Percentiles rank a stretch among this genome's conserved stretches.
Evolutionary conservation across 1,140 invertebrate species (phyloP).

Genomic region (Galleria mellonella): DNA sequence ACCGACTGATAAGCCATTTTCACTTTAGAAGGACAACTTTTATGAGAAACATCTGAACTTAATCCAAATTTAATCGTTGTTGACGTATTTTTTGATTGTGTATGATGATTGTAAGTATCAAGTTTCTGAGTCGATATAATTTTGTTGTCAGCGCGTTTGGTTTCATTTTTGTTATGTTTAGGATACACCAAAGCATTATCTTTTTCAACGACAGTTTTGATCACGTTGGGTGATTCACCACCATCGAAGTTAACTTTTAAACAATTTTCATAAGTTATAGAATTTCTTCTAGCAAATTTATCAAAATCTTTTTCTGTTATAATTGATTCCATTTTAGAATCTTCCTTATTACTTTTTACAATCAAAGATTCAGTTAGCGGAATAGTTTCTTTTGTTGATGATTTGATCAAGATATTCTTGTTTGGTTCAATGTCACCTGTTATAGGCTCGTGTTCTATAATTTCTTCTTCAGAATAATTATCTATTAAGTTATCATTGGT

Average conservation of each 20-base stretch:
- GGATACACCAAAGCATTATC: slow-evolving; percentile 36
- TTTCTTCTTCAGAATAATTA: slow-evolving; percentile 53
- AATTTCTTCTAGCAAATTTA: slow-evolving; percentile 66
- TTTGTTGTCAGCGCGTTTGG: slow-evolving; percentile 38
- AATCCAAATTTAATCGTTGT: slow-evolving; percentile 12
- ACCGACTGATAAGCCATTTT: slow-evolving; percentile 60
- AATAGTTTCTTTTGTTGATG: slow-evolving; percentile 20
- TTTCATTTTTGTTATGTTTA: slow-evolving; percentile 23
- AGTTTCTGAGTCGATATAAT: slow-evolving; percentile 34
- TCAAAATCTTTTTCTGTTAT: slow-evolving; percentile 70
- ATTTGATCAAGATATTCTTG: slow-evolving; percentile 20
- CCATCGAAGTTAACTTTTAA: slow-evolving; percentile 54
- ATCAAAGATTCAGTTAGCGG: slow-evolving; percentile 6
- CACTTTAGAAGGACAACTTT: slow-evolving; percentile 59
- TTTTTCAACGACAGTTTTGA: slow-evolving; percentile 49
- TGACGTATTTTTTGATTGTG: slow-evolving; percentile 23
- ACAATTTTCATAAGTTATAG: slow-evolving; percentile 55
- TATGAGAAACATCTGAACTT: slow-evolving; percentile 28
- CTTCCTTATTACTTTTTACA: slow-evolving; percentile 21
- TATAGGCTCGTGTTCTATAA: slow-evolving; percentile 57
- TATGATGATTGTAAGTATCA: slow-evolving; percentile 23
- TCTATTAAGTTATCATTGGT: slow-evolving; percentile 26
- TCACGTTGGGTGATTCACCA: slow-evolving; percentile 47
- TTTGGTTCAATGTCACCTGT: slow-evolving; percentile 47
- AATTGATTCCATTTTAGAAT: slow-evolving; percentile 37